Evolutionary conservation across 92 coral and sea anemone genomes (phyloP), one percentile per base, ranked within the genome.

Genomic region (Meandrina meandrites): DNA sequence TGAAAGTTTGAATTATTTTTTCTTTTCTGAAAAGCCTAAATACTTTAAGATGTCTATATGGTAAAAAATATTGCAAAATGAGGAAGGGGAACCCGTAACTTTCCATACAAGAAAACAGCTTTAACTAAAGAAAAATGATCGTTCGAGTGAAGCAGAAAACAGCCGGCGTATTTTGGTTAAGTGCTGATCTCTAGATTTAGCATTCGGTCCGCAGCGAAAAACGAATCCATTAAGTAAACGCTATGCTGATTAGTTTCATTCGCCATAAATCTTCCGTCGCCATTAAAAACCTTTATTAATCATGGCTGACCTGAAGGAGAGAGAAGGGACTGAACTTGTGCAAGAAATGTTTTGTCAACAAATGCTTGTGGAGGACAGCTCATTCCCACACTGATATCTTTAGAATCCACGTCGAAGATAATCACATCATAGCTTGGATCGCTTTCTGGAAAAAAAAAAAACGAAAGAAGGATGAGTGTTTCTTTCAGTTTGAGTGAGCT

Each of bases 371-470:
- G 98, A 1, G 98, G 98, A 48, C 95, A 79, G 76, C 92, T 90
- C 87, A 95, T 71, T 16, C 94, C 95, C 24, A 81, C 89, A 60
- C 89, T 76, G 27, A 80, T 74, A 75, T 95, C 95, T 74, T 95
- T 95, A 28, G 92, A 81, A 77, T 95, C 98, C 69, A 93, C 91
- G 81, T 96, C 98, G 79, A 96, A 93, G 66, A 96, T 89, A 78
- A 96, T 91, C 62, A 93, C 87, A 64, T 96, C 93, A 82, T 94
- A 96, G 71, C 36, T 37, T 2, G 90, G 87, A 36, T 45, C 58
- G 48, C 85, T 82, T 40, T 82, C 96, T 93, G 86, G 27, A 36
- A 54, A 34, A n/a, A 19, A 47, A 28, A 1, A 30, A n/a, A 18
- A 35, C 1, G 48, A 17, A 16, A 27, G 1, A 40, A 28, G 47